Base-by-base conservation (phyloP, 2,113 vertebrate species). In the Seriola rivoliana region DNA sequence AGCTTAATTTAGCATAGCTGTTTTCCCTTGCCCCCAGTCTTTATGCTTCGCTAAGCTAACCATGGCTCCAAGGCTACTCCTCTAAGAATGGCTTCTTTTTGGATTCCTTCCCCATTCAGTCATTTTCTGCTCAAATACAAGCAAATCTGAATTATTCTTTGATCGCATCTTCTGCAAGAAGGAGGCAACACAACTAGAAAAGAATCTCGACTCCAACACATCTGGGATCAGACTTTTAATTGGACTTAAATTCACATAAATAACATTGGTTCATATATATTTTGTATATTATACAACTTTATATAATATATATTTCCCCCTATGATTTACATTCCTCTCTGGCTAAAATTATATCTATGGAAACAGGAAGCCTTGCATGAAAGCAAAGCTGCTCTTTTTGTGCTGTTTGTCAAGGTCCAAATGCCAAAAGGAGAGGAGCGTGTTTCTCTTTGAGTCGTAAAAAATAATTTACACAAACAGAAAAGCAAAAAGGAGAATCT, bases 221-320 rank as follows among this genome's bases (percentile, higher is more conserved):
- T 86, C 93, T 93, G 85, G 90, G 91, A 93, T 95, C 92, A 93
- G 85, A 95, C 92, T 93, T 96, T 95, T 95, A 93, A 94, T 96
- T 93, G 85, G 91, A 95, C 91, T 93, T 93, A 89, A 92, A 93
- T 92, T 95, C 95, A 96, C 95, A 96, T 96, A 96, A 96, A 96
- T 96, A 96, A 95, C 95, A 96, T 94, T 91, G 92, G 91, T 94
- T 94, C 93, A 93, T 94, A 93, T 93, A 93, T 93, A 92, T 91
- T 89, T 93, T 90, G 91, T 93, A 94, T 93, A 95, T 95, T 93
- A 92, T 94, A 95, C 92, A 94, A 91, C 92, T 94, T 94, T 95
- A 95, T 95, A 95, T 94, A 95, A 95, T 96, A 95, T 96, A 95
- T 93, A 95, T 94, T 91, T 93, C 87, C 92, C 92, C 94, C 85